Conservation (phyloP, 2,113 vertebrate species). For the Willisornis vidua region DNA sequence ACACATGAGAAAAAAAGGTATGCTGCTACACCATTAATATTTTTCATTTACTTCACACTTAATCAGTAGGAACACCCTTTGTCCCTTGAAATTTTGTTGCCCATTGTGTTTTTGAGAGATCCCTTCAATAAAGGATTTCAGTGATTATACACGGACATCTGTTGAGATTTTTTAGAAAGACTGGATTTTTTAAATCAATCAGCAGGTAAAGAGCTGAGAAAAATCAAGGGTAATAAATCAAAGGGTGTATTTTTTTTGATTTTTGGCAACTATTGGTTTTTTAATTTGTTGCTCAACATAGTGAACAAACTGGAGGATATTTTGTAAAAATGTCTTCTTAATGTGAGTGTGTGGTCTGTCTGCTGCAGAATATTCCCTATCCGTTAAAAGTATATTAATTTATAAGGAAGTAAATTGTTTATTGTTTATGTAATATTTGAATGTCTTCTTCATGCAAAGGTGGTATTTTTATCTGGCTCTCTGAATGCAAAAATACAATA, state of each 20-base stretch:
- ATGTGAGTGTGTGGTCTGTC: neutral
- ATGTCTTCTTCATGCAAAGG: neutral
- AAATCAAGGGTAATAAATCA: neutral
- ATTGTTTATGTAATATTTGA: neutral
- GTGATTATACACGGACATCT: neutral
- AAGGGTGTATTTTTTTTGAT: neutral
- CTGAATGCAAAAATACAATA: neutral
- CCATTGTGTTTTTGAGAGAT: neutral
- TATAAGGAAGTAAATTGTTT: neutral
- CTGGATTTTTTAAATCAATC: neutral
- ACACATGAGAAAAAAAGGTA: constrained; percentile 99
- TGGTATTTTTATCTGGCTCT: neutral
- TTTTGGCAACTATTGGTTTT: neutral
- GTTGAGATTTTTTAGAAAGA: neutral
- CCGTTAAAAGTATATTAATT: neutral
- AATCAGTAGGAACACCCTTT: neutral
- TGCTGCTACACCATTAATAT: neutral
- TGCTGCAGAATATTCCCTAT: neutral
- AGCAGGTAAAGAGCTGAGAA: neutral
- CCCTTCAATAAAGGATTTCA: neutral
- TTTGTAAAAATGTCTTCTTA: neutral
- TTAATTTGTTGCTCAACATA: neutral
- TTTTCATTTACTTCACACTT: neutral
- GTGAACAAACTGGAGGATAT: neutral
- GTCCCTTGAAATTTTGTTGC: neutral